phyloP scores from a whole-genome alignment of 2,113 vertebrate genomes.

The Hipposideros armiger region DNA sequence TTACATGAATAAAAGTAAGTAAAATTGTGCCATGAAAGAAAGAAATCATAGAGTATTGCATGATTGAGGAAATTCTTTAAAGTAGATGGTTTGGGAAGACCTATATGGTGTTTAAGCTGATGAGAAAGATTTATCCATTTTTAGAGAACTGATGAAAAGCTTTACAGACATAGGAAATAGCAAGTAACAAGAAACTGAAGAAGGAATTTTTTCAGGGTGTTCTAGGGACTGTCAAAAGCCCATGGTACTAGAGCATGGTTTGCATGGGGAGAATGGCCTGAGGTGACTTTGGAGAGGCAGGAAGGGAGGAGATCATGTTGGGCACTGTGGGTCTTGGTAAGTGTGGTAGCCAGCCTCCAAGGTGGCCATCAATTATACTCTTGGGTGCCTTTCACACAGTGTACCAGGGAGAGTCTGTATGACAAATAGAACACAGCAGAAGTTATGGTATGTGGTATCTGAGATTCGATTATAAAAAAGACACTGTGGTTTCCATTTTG shows the following conservation, averaged over 20 bases:
- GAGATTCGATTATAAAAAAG: not conserved
- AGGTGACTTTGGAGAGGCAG: not conserved
- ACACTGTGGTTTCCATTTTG: not conserved
- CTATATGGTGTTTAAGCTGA: not conserved
- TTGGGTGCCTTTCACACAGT: not conserved
- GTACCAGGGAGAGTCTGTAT: not conserved
- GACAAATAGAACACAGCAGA: not conserved
- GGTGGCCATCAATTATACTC: too few relatives aligned
- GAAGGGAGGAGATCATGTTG: not conserved
- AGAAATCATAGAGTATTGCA: not conserved
- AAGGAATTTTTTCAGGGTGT: not conserved
- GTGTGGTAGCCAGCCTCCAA: not conserved
- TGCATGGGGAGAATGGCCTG: not conserved
- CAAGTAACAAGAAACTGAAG: not conserved
- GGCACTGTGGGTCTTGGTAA: not conserved
- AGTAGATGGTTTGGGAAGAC: not conserved
- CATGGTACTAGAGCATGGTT: not conserved
- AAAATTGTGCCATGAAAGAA: not conserved
- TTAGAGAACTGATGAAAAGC: not conserved
- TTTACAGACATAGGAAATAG: not conserved
- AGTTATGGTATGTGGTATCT: not conserved
- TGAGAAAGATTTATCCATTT: not conserved
- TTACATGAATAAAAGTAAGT: not conserved
- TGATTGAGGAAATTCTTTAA: not conserved
- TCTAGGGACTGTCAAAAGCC: not conserved